These are phyloP conservation scores for Drosophila sulfurigaster DNA, from an alignment of 1,140 invertebrate genomes.

Conservation along the genomic window DNA sequence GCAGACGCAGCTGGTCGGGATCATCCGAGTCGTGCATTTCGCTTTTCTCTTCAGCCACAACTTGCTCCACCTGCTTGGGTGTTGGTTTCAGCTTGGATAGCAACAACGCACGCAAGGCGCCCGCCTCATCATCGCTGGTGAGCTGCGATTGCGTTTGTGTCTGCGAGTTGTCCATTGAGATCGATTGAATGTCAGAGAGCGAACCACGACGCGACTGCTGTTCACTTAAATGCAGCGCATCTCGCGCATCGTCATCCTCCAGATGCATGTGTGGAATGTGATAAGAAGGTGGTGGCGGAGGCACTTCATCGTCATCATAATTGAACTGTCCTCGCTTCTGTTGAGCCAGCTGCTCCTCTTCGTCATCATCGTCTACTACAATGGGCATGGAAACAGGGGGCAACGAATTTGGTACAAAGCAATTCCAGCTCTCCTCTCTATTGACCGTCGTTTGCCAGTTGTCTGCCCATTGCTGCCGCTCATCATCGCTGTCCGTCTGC, in stretches of 20 bases:
- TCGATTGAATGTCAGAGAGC: slow-evolving; percentile 60
- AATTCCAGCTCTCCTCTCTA: slow-evolving; percentile 59
- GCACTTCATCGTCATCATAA: slow-evolving; percentile 62
- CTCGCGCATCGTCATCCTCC: slow-evolving; percentile 68
- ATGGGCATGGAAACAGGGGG: slow-evolving; percentile 66
- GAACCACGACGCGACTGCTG: slow-evolving; percentile 54
- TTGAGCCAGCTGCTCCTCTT: slow-evolving; percentile 8
- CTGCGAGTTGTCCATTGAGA: slow-evolving; percentile 71
- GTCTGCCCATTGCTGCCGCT: slow-evolving; percentile 38
- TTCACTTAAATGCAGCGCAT: slow-evolving; percentile 58
- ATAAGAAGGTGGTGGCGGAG: slow-evolving; percentile 68
- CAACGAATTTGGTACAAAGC: slow-evolving; percentile 53
- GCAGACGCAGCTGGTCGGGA: slow-evolving; percentile 59
- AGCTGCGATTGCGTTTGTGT: slow-evolving; percentile 26
- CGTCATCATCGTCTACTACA: slow-evolving; percentile 68
- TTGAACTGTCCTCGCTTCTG: not conserved
- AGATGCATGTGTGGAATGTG: slow-evolving; percentile 65
- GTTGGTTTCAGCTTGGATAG: slow-evolving; percentile 59
- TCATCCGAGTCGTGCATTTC: slow-evolving; percentile 56
- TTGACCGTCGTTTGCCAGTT: slow-evolving; percentile 44
- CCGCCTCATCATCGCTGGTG: slow-evolving; percentile 76
- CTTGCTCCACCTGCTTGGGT: not conserved
- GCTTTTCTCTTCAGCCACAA: not conserved
- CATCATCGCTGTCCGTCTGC: slow-evolving; percentile 77
- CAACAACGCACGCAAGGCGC: slow-evolving; percentile 70